Percentiles rank a stretch among this genome's conserved stretches.
phyloP scores from a whole-genome alignment of 2,113 vertebrate genomes.

The Tympanuchus pallidicinctus region DNA sequence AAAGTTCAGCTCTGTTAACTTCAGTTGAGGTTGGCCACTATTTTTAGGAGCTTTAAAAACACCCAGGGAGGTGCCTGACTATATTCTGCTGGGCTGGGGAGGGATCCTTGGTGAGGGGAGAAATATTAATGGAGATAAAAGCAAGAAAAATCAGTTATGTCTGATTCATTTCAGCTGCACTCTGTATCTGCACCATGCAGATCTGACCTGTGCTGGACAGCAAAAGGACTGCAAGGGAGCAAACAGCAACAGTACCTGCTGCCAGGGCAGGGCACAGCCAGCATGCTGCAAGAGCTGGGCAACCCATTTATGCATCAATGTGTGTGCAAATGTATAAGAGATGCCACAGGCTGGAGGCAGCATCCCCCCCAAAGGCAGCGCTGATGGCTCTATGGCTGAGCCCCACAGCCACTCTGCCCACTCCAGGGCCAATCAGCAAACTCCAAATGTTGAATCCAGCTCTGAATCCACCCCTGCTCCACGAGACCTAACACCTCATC shows the following conservation, averaged over 20 bases:
- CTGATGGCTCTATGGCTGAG: background rate
- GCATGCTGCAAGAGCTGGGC: rapidly evolving
- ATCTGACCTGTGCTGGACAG: background rate
- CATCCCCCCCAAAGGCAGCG: background rate
- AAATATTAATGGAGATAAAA: conserved; percentile 41
- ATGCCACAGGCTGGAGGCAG: background rate
- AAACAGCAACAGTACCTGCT: rapidly evolving
- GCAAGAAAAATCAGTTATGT: conserved; percentile 15
- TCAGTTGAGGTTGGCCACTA: conserved; percentile 58
- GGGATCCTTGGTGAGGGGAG: conserved; percentile 30
- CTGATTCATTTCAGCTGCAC: background rate
- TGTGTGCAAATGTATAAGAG: background rate
- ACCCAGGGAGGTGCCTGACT: conserved; percentile 63
- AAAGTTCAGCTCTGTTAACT: conserved; percentile 74
- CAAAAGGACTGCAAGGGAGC: background rate
- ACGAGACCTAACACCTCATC: rapidly evolving
- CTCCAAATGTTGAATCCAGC: background rate
- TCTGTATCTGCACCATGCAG: no score
- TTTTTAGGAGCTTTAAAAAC: conserved; percentile 74
- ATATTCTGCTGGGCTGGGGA: conserved; percentile 46
- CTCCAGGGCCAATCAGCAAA: background rate
- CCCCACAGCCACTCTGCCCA: background rate
- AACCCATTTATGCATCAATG: rapidly evolving
- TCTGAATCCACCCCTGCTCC: background rate
- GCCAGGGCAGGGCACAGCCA: background rate